Evolutionary conservation across 2,797 vertebrate genomes (phyloP).

Genomic region (Oryzias dopingdopingensis): DNA sequence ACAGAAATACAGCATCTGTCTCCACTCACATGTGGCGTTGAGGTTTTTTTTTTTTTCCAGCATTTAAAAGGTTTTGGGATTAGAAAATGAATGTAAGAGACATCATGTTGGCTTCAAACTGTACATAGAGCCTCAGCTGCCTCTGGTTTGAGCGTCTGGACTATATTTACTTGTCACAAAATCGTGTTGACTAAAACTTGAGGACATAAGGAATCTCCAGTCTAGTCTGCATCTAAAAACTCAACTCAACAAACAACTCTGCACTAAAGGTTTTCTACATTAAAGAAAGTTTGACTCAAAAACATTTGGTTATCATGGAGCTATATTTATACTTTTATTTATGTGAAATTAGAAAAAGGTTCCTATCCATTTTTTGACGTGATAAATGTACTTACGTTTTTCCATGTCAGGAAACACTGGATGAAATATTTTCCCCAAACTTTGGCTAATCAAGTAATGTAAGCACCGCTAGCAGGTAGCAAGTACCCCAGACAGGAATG

Average conservation of each 20-base stretch:
- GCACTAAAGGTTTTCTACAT: conserved; percentile 40
- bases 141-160: conserved; percentile 2
- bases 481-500: conserved; percentile 73
- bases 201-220: conserved; percentile 23
- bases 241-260: conserved; percentile 33
- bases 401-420: conserved; percentile 4
- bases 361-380: not conserved
- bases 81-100: conserved; percentile 12
- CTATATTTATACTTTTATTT: not conserved
- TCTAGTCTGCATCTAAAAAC: conserved; percentile 31
- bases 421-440: conserved; percentile 36
- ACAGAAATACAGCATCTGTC: conserved; percentile 38
- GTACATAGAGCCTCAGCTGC: not conserved
- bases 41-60: conserved; percentile 19
- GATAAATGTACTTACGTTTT: conserved; percentile 27
- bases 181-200: conserved; percentile 11
- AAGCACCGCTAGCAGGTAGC: conserved; percentile 58
- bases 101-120: conserved; percentile 12
- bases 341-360: conserved; percentile 17
- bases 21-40: conserved; percentile 28
- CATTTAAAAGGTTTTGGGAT: conserved; percentile 21
- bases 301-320: conserved; percentile 1
- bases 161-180: conserved; percentile 22
- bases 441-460: conserved; percentile 56
- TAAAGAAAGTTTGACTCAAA: conserved; percentile 26